Base-by-base conservation (phyloP, 2,113 vertebrate species). In the Menura novaehollandiae region DNA sequence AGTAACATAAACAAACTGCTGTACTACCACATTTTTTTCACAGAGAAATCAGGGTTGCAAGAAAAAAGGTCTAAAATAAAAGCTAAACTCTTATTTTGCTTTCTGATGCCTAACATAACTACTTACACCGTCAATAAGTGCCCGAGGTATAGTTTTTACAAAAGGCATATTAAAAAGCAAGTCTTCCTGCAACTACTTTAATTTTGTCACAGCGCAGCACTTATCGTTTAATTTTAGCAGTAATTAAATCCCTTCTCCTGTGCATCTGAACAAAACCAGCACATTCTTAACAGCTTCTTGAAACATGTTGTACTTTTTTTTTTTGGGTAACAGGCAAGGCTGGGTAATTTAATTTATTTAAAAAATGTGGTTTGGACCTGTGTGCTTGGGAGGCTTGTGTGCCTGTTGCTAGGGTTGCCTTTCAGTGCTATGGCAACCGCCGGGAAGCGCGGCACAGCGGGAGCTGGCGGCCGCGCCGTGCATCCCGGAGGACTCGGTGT, bases 401-500 rank as follows among this genome's bases (percentile, higher is more conserved):
- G 43, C 55, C 86, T 93, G 97, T 95, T 97, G 96, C 83, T 98
- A 93, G 59, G 91, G 95, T 96, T 97, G 91, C 68, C 71, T 94
- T 95, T 96, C 80, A 97, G 22, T 86, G 72, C 92, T 96, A 95
- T 96, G 94, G 92, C 64, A 97, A 97, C 93, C 39, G 77, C 63
- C 30, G 32, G 51, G 73, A 46, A 82, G 75, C 17, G 4, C 28
- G 10, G 71, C 58, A 13, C 71, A 9, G 76, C 2, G 15, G 76
- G 80, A 88, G 56, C 26, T 13, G 26, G 59, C 56, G 1, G 28
- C 78, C 4, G 0, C 3, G 3, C 69, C 6, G 0, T 2, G 32
- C 74, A 43, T 95, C 93, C 82, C 47, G 1, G 47, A 88, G 83
- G 63, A 92, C 58, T 91, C 52, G 0, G 32, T 58, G 77, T 96